Percentiles rank a stretch among this genome's conserved stretches.
Conservation (phyloP, 35 echinoderm and acorn worm genomes). For the Lytechinus pictus region DNA sequence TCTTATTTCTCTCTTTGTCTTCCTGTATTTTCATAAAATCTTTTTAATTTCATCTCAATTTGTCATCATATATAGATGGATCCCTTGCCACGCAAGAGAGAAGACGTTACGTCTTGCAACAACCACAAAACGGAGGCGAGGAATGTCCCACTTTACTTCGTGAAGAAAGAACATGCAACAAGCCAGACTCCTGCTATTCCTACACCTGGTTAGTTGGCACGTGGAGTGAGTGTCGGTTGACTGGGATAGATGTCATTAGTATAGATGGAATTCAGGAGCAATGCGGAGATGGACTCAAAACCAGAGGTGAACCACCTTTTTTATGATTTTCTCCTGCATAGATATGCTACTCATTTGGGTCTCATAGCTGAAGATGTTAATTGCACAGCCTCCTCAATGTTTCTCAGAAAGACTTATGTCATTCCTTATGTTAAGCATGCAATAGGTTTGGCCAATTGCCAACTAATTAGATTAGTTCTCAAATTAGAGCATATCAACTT, state of each 20-base stretch:
- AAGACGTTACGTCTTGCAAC: slow-evolving; percentile 71
- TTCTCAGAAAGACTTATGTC: neutral
- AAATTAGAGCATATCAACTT: too few relatives aligned
- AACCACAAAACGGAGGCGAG: slow-evolving; percentile 56
- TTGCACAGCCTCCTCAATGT: neutral
- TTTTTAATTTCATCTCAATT: slow-evolving; percentile 13
- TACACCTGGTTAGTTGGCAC: slow-evolving; percentile 69
- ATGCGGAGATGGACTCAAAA: slow-evolving; percentile 83
- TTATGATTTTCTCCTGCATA: neutral
- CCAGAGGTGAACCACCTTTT: slow-evolving; percentile 74
- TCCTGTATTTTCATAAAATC: slow-evolving; percentile 7
- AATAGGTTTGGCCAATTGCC: too few relatives aligned
- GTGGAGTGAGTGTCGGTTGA: slow-evolving; percentile 65
- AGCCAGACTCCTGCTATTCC: slow-evolving; percentile 70
- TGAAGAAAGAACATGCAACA: slow-evolving; percentile 67
- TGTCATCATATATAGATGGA: neutral
- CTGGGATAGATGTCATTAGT: slow-evolving; percentile 42
- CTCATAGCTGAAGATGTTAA: neutral
- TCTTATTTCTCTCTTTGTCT: neutral
- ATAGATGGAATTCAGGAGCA: slow-evolving; percentile 15
- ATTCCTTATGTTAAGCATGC: too few relatives aligned
- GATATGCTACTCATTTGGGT: neutral
- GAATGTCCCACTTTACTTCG: slow-evolving; percentile 58
- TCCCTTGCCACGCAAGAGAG: slow-evolving; percentile 55
- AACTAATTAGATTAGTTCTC: too few relatives aligned